Base-by-base conservation (phyloP, 2,797 vertebrate species). In the Pseudomugil tenellus region DNA sequence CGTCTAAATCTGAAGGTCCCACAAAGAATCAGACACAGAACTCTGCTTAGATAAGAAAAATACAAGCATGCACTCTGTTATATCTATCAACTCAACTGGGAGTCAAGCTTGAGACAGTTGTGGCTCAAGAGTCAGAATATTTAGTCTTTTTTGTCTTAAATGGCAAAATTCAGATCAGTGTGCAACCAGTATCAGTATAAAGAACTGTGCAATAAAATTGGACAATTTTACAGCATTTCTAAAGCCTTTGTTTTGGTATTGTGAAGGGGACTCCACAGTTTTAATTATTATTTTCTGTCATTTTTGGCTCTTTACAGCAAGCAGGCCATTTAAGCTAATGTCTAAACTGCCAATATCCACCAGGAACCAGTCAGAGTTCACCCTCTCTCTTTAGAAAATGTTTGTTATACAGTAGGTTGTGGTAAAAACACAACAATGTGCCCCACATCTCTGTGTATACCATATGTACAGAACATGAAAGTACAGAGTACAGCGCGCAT, bases 1-100 rank as follows among this genome's bases (percentile, higher is more conserved):
- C 86, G 86, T 89, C 86, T 91, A 89, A 61, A 80, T 87, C 72
- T 85, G 87, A 89, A 89, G 90, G 91, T 92, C 91, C 90, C 91
- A 93, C 90, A 88, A 89, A 84, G 87, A 92, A 90, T 89, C 56
- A 23, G 63, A 85, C 80, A 90, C 70, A 89, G 72, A 91, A 87
- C 76, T 91, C 79, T 82, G 83, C 81, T 80, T 87, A 77, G 77
- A 89, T 84, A 75, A 83, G 78, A 86, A 84, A 87, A 90, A 81
- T 81, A 92, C 79, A 81, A 80, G 84, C 89, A 92, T 92, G 90
- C 90, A 91, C 84, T 89, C 86, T 87, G 84, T 72, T 88, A 80
- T 71, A 46, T 80, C 79, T 78, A 82, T 82, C 77, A 84, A 80
- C 70, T 76, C 74, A 74, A 70, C 76, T 28, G 25, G 68, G 75